phyloP scores from a whole-genome alignment of 2,888 invertebrate species.

The Griposia aprilina region DNA sequence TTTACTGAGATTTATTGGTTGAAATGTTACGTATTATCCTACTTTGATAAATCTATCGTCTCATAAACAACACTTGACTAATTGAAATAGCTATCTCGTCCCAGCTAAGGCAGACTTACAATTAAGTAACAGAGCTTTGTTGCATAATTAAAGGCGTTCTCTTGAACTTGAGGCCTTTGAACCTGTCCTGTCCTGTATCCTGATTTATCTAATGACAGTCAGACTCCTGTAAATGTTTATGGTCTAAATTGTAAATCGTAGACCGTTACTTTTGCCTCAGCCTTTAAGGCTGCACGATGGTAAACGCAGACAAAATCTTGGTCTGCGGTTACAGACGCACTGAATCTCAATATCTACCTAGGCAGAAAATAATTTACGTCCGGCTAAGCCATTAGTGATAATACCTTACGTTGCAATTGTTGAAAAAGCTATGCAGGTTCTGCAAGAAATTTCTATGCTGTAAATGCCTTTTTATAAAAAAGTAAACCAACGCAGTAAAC shows the following conservation, averaged over 20 bases:
- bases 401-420: slow-evolving; percentile 32
- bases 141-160: slow-evolving; percentile 40
- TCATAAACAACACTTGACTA: slow-evolving; percentile 27
- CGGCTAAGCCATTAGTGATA: slow-evolving; percentile 28
- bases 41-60: slow-evolving; percentile 18
- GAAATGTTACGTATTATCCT: slow-evolving; percentile 23
- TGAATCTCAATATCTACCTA: slow-evolving; percentile 42
- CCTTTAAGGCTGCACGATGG: slow-evolving; percentile 18
- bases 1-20: slow-evolving; percentile 42
- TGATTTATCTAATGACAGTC: slow-evolving; percentile 42
- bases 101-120: not conserved
- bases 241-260: slow-evolving; percentile 22
- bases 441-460: not conserved
- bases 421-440: slow-evolving; percentile 24
- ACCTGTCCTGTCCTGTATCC: slow-evolving; percentile 29
- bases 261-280: slow-evolving; percentile 27
- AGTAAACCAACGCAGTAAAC: not conserved
- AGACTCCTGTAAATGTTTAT: slow-evolving; percentile 26
- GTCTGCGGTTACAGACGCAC: slow-evolving; percentile 46
- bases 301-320: slow-evolving; percentile 36
- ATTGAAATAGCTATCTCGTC: not conserved
- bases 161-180: slow-evolving; percentile 32
- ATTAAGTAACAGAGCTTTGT: slow-evolving; percentile 10
- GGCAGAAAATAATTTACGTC: slow-evolving; percentile 51
- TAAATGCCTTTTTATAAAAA: not conserved